These are phyloP conservation scores for Blennius ocellaris DNA, from an alignment of 2,113 vertebrate genomes.

Conservation along the genomic window DNA sequence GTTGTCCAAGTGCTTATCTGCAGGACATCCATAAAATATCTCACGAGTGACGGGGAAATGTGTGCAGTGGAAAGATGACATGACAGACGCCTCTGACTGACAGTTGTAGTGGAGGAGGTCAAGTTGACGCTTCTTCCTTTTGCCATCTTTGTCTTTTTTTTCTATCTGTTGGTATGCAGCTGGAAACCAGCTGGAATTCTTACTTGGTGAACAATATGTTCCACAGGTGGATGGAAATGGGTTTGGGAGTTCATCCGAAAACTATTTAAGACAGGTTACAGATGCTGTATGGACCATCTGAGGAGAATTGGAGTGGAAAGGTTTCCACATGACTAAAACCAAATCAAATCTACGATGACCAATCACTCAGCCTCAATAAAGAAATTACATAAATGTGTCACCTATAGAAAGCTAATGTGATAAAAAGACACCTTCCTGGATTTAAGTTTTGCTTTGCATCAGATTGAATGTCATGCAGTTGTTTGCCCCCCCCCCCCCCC, in stretches of 20 bases:
- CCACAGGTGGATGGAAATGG: slow-evolving; percentile 46
- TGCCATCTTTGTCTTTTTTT: slow-evolving; percentile 2
- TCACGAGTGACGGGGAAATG: background rate
- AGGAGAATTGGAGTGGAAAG: slow-evolving; percentile 3
- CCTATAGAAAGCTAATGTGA: too few relatives aligned
- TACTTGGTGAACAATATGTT: slow-evolving; percentile 45
- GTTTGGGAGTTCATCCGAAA: background rate
- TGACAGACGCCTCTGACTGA: background rate
- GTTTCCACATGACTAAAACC: background rate
- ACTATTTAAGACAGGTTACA: slow-evolving; percentile 37
- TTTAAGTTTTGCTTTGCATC: too few relatives aligned
- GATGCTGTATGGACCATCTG: slow-evolving; percentile 17
- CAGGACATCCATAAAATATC: background rate
- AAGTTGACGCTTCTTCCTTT: background rate
- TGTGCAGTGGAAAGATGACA: background rate
- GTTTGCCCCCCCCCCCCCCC: too few relatives aligned
- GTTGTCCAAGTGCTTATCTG: background rate
- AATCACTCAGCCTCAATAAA: too few relatives aligned
- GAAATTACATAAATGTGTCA: too few relatives aligned
- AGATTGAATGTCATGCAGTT: too few relatives aligned
- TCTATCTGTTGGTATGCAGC: slow-evolving; percentile 26
- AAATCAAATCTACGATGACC: background rate
- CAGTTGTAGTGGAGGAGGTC: background rate
- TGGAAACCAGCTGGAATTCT: slow-evolving; percentile 33
- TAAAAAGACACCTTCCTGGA: too few relatives aligned